phyloP scores from a whole-genome alignment of 64 coral and sea anemone genomes.

The Trachythela sp. region DNA sequence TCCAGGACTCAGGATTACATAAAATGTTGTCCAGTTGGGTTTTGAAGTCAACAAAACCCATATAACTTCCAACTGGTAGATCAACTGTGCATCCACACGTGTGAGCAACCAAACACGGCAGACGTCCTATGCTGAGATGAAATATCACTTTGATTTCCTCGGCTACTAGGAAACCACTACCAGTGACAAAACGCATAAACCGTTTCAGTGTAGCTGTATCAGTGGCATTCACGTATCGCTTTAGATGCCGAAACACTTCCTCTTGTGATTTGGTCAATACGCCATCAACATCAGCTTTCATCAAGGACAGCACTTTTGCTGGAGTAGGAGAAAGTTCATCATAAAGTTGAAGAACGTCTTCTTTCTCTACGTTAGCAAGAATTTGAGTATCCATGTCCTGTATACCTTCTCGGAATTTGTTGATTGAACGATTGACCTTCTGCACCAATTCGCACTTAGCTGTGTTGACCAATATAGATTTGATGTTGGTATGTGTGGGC shows the following conservation, averaged over 20 bases:
- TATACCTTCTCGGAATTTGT: not conserved
- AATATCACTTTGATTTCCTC: conserved; percentile 24
- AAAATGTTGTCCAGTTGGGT: conserved; percentile 11
- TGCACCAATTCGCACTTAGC: not conserved
- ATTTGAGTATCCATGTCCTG: not conserved
- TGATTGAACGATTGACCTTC: not conserved
- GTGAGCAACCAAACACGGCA: conserved; percentile 17
- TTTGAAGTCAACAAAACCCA: conserved; percentile 30
- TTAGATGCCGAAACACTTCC: conserved; percentile 3
- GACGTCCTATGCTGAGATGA: conserved; percentile 21
- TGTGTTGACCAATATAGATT: conserved; percentile 27
- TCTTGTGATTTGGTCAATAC: conserved; percentile 30
- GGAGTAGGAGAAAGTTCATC: not conserved
- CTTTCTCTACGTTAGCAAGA: not conserved
- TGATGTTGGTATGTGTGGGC: conserved; percentile 36
- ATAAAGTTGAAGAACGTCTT: conserved; percentile 24
- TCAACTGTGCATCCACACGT: conserved; percentile 39
- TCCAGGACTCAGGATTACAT: conserved; percentile 19
- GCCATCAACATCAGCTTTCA: conserved; percentile 23
- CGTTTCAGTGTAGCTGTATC: conserved; percentile 4
- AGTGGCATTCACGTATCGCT: conserved; percentile 5
- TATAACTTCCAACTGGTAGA: conserved; percentile 21
- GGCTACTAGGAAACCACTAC: not conserved
- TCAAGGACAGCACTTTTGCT: not conserved
- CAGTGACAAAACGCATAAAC: conserved; percentile 32